Base-by-base conservation (phyloP, 1,140 invertebrate species). In the Gerris buenoi region DNA sequence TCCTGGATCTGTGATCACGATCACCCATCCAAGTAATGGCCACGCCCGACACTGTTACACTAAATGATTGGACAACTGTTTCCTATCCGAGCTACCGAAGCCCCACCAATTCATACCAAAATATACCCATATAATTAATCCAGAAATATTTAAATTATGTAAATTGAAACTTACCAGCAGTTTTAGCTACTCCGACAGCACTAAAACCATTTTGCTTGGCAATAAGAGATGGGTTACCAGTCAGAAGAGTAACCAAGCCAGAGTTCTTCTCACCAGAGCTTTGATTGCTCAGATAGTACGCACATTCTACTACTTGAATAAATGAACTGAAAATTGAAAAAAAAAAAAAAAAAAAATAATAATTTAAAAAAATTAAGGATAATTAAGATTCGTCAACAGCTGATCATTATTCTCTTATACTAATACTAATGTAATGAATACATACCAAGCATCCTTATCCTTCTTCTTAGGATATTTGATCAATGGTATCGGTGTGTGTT, bases 291-390 rank as follows among this genome's bases (percentile, higher is more conserved):
- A 88, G 76, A 73, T 84, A 88, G 70, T 87, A 77, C 68, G 86
- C 87, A 74, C 86, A 88, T 70, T 87, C 85, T 27, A 88, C 79
- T 60, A 88, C 83, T 73, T 88, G 84, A 66, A 85, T 85, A 71
- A 84, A 84, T 59, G 82, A 75, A 81, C 80, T 82, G 72, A 13
- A 82, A 75, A 81, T 79, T 82, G 72, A 13, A 76, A 76, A 65
- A 64, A 67, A 70, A 69, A 65, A 64, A 67, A 68, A 22, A 28
- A 15, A 65, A 25, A 22, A 61, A 28, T n/a, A 63, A 64, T 25
- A 56, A 29, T 0, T 33, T 60, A 26, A 13, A 33, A 59, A 18
- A 18, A 2, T n/a, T n/a, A n/a, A n/a, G n/a, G n/a, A n/a, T n/a
- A n/a, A n/a, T n/a, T n/a, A n/a, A n/a, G n/a, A n/a, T n/a, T n/a